These are phyloP conservation scores for Apodemia arnacis DNA, from an alignment of 2,888 invertebrate species.

Conservation along the genomic window DNA sequence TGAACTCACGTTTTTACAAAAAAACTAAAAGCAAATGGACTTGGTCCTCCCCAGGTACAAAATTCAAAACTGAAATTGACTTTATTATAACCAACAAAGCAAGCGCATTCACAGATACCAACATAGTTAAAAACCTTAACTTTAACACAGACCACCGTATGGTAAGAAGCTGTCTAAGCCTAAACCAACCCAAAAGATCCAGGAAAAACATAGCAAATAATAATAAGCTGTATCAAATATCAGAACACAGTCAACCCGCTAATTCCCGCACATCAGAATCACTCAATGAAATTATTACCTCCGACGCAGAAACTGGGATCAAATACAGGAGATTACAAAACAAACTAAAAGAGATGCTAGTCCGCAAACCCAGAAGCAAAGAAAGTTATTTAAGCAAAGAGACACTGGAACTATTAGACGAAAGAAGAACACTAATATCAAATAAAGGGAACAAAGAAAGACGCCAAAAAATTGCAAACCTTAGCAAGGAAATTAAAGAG, in stretches of 20 bases:
- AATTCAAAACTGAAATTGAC: conserved; percentile 13
- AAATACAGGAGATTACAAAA: conserved; percentile 28
- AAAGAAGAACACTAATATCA: too few species aligned
- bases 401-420: too few species aligned
- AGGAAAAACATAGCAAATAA: neutral
- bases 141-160: conserved; percentile 41
- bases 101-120: conserved; percentile 1
- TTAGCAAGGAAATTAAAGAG: too few species aligned
- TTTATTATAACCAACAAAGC: conserved; percentile 24
- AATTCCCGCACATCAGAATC: too few species aligned
- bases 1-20: conserved; percentile 52
- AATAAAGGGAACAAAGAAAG: too few species aligned
- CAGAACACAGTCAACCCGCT: too few species aligned
- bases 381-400: neutral
- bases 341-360: conserved; percentile 30
- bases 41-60: conserved; percentile 57
- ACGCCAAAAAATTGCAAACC: too few species aligned
- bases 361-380: conserved; percentile 22
- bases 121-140: conserved; percentile 27
- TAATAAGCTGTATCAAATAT: neutral
- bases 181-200: too few species aligned
- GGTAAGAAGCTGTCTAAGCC: conserved; percentile 17
- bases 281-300: conserved; percentile 25
- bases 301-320: conserved; percentile 19
- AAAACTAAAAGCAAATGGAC: conserved; percentile 61